These are phyloP conservation scores for Amorpha juglandis DNA, from an alignment of 2,888 invertebrate genomes.

Conservation along the genomic window DNA sequence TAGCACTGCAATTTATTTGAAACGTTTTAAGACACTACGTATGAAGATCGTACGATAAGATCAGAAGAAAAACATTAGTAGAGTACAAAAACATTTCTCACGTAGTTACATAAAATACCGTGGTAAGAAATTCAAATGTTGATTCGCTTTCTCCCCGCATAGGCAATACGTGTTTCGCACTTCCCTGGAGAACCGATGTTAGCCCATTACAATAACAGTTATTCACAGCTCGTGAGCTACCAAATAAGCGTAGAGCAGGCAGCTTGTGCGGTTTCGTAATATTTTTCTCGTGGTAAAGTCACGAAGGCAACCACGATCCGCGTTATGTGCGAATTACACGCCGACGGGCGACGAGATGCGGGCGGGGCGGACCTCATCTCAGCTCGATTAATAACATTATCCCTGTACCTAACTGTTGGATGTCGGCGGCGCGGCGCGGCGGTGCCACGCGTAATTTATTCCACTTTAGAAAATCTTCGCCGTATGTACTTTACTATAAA, in stretches of 20 bases:
- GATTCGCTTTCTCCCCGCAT: constrained; percentile 34
- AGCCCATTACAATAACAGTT: constrained; percentile 69
- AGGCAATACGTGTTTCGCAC: constrained; percentile 48
- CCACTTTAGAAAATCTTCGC: constrained; percentile 19
- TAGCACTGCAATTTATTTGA: background rate
- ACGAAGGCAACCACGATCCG: constrained; percentile 52
- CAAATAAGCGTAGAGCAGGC: constrained; percentile 64
- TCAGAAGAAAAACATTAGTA: background rate
- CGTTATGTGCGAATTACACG: constrained; percentile 24
- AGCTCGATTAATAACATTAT: constrained; percentile 20
- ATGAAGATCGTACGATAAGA: background rate
- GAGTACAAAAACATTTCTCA: constrained; percentile 4
- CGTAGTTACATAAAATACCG: constrained; percentile 14
- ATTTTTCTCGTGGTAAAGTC: constrained; percentile 65
- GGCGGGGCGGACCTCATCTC: constrained; percentile 17
- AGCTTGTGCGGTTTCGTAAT: constrained; percentile 59
- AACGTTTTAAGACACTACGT: background rate
- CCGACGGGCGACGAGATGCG: background rate
- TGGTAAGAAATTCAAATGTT: constrained; percentile 25
- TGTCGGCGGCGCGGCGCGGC: background rate
- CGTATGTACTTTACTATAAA: constrained; percentile 1
- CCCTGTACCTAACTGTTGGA: constrained; percentile 20
- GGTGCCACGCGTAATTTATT: constrained; percentile 18
- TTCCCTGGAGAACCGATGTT: constrained; percentile 52
- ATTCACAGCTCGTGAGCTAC: constrained; percentile 71